phyloP scores from a whole-genome alignment of 2,888 invertebrate genomes.

The Nasonovia ribisnigri region DNA sequence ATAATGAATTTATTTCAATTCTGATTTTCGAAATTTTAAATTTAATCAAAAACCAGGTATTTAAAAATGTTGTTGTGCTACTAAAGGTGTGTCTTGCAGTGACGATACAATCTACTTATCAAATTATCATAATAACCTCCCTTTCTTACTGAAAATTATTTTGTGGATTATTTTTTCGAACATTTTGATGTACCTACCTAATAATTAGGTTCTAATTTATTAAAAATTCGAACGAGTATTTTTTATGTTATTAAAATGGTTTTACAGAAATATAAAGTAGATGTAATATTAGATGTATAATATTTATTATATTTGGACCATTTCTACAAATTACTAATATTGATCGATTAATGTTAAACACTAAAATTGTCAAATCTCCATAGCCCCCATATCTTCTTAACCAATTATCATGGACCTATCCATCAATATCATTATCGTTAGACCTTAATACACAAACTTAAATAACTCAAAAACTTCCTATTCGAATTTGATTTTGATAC shows the following conservation, averaged over 20 bases:
- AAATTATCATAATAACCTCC: background rate
- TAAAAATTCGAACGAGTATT: background rate
- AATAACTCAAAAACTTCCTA: background rate
- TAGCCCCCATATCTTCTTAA: background rate
- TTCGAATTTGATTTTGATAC: background rate
- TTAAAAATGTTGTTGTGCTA: background rate
- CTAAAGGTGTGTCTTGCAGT: background rate
- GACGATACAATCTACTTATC: background rate
- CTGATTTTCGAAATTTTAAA: background rate
- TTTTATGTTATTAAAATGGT: background rate
- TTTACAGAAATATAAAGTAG: background rate
- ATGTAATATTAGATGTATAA: background rate
- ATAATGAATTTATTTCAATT: background rate
- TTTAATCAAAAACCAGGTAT: background rate
- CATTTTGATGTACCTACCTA: background rate
- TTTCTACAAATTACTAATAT: background rate
- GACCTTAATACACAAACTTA: background rate
- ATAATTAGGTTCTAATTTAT: background rate
- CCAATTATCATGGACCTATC: too few relatives aligned
- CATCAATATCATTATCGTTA: too few relatives aligned
- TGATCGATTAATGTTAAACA: background rate
- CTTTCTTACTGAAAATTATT: background rate
- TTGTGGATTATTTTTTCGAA: background rate
- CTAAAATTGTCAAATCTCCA: background rate
- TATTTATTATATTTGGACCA: too few relatives aligned